A percentile compares a stretch with the other conserved stretches of the same genome.
Conservation (phyloP, 2,888 invertebrate species). For the Ectobius pallidus region DNA sequence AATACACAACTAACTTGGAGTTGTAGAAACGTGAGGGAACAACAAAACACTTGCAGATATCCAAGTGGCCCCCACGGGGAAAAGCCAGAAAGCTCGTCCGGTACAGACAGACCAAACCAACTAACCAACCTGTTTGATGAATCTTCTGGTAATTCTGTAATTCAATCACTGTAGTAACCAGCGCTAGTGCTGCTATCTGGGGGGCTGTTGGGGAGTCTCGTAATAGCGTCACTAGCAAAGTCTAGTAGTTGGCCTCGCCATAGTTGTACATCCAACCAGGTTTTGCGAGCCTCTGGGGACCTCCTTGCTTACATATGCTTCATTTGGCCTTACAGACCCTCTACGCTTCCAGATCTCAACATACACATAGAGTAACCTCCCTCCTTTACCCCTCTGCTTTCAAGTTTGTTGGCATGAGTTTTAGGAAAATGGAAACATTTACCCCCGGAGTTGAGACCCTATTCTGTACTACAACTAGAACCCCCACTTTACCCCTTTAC, state of each 20-base stretch:
- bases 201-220: not conserved
- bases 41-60: not conserved
- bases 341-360: not conserved
- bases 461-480: not conserved
- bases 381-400: too few relatives aligned
- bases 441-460: not conserved
- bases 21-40: too few relatives aligned
- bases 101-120: not conserved
- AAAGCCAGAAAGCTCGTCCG: not conserved
- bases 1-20: too few relatives aligned
- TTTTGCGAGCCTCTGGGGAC: slow-evolving; percentile 30
- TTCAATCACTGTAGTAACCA: not conserved
- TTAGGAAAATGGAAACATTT: slow-evolving; percentile 5
- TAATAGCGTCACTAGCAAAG: slow-evolving; percentile 6
- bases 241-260: not conserved
- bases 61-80: not conserved
- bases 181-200: not conserved
- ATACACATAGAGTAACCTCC: too few relatives aligned
- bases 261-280: slow-evolving; percentile 1
- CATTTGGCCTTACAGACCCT: slow-evolving; percentile 28
- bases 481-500: not conserved
- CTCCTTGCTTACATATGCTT: slow-evolving; percentile 38
- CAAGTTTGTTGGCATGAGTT: slow-evolving; percentile 6
- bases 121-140: not conserved
- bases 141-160: not conserved